Conservation (phyloP, 2,113 vertebrate species). For the Sinosuthora webbiana region DNA sequence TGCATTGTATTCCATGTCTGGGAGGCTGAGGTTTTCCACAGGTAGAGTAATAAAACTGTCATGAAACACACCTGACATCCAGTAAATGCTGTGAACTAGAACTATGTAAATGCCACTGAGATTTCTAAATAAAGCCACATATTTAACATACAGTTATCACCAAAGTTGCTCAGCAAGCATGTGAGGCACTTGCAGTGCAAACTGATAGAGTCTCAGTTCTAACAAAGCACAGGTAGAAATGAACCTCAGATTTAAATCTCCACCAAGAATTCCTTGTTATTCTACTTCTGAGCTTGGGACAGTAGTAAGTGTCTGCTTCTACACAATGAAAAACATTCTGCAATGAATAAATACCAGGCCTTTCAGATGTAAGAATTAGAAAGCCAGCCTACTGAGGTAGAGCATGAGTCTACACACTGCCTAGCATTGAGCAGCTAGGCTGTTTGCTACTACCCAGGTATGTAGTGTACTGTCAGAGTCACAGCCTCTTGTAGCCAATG, state of each 20-base stretch:
- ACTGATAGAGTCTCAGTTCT: not conserved
- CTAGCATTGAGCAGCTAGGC: not conserved
- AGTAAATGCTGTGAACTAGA: not conserved
- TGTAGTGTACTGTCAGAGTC: not conserved
- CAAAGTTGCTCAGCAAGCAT: not conserved
- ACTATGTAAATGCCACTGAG: slow-evolving; percentile 3
- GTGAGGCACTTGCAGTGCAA: not conserved
- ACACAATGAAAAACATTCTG: not conserved
- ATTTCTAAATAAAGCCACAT: not conserved
- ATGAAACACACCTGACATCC: not conserved
- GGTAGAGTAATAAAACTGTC: slow-evolving; percentile 22
- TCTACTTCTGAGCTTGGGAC: not conserved
- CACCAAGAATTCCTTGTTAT: not conserved
- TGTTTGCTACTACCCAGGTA: not conserved
- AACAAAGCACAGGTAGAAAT: not conserved
- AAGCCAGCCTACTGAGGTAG: not conserved
- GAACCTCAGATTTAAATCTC: not conserved
- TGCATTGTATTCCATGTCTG: not conserved
- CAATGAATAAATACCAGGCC: not conserved
- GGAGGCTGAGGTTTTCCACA: not conserved
- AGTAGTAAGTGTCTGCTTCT: not conserved
- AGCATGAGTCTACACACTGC: not conserved
- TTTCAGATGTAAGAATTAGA: not conserved
- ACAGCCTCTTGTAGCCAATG: not conserved
- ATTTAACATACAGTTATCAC: not conserved